Conservation (phyloP, 2,888 invertebrate genomes). For the Phalangium opilio region DNA sequence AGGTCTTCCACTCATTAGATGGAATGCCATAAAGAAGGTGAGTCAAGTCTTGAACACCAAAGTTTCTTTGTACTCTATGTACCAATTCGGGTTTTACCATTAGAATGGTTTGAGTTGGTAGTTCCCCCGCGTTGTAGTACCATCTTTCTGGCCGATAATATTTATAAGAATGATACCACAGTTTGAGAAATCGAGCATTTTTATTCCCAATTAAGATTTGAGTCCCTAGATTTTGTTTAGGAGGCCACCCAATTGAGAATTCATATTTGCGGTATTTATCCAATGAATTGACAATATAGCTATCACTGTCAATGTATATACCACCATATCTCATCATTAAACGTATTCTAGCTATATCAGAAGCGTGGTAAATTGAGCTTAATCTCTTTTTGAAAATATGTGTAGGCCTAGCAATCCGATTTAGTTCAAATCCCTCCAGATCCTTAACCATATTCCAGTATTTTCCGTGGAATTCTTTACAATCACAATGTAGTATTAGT, state of each 20-base stretch:
- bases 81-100: slow-evolving; percentile 26
- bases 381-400: slow-evolving; percentile 32
- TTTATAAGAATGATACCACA: slow-evolving; percentile 30
- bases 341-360: slow-evolving; percentile 30
- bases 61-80: slow-evolving; percentile 26
- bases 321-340: slow-evolving; percentile 30
- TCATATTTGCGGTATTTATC: slow-evolving; percentile 29
- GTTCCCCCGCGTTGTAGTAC: slow-evolving; percentile 34
- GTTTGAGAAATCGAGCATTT: slow-evolving; percentile 28
- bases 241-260: slow-evolving; percentile 30
- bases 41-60: slow-evolving; percentile 30
- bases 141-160: slow-evolving; percentile 23
- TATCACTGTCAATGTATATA: slow-evolving; percentile 31
- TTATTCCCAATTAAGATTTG: slow-evolving; percentile 29
- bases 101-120: slow-evolving; percentile 29
- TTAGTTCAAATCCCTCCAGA: slow-evolving; percentile 13
- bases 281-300: slow-evolving; percentile 27
- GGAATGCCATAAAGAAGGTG: slow-evolving; percentile 24
- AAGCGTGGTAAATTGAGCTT: slow-evolving; percentile 30
- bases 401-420: slow-evolving; percentile 23
- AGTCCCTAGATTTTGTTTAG: slow-evolving; percentile 27
- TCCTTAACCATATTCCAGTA: slow-evolving; percentile 21
- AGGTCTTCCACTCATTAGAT: slow-evolving; percentile 24
- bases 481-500: slow-evolving; percentile 28
- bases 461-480: slow-evolving; percentile 17